Conservation (phyloP, 2,113 vertebrate species). For the Astatoreochromis straeleni region DNA sequence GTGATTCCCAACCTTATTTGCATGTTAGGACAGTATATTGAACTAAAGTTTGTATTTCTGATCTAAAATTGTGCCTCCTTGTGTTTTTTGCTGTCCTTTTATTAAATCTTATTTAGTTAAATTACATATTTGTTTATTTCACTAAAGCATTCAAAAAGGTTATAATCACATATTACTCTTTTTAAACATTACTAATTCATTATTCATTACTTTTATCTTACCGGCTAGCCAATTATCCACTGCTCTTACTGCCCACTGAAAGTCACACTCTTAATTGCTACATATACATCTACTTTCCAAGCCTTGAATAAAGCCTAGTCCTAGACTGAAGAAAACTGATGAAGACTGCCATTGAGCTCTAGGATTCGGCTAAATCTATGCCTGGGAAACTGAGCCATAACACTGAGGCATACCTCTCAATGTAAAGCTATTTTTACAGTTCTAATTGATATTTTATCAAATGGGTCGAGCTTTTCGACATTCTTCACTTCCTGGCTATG, state of each 20-base stretch:
- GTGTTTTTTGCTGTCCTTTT: background rate
- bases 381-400: background rate
- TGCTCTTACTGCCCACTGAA: background rate
- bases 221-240: background rate
- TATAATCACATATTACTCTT: background rate
- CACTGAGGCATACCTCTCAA: background rate
- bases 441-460: background rate
- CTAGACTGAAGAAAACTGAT: background rate
- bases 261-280: background rate
- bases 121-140: background rate
- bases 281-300: background rate
- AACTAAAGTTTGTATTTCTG: background rate
- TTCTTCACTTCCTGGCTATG: background rate
- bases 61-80: background rate
- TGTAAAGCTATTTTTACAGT: background rate
- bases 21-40: background rate
- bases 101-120: background rate
- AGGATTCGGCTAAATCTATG: background rate
- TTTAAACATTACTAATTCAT: background rate
- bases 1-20: background rate
- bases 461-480: background rate
- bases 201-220: background rate
- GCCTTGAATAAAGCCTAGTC: background rate
- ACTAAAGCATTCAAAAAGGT: background rate
- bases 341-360: background rate